These are phyloP conservation scores for Onychomys torridus DNA, from an alignment of 2,797 vertebrate species.

Conservation along the genomic window DNA sequence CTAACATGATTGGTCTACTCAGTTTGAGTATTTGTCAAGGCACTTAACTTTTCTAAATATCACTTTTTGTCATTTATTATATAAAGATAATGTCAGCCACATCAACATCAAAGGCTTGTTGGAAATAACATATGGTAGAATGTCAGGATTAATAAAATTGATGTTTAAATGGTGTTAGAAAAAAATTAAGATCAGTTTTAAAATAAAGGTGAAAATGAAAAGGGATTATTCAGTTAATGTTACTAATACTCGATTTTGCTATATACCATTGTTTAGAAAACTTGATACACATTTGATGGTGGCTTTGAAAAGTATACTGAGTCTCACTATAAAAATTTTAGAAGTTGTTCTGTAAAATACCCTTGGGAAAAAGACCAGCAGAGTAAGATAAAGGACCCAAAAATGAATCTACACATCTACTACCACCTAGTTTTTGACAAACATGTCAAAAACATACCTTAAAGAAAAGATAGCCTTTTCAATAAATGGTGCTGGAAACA, in stretches of 20 bases:
- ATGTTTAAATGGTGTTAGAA: slow-evolving; percentile 27
- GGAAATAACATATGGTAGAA: slow-evolving; percentile 3
- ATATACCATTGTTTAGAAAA: background rate
- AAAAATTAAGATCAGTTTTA: slow-evolving; percentile 30
- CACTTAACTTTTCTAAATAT: slow-evolving; percentile 24
- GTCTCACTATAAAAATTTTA: background rate
- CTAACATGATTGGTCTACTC: background rate
- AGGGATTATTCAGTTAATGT: slow-evolving; percentile 14
- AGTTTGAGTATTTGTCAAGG: background rate
- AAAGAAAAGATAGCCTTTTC: background rate
- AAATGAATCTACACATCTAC: background rate
- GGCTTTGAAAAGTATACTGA: background rate
- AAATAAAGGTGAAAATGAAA: slow-evolving; percentile 33
- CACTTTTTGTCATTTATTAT: slow-evolving; percentile 45
- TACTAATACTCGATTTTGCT: background rate
- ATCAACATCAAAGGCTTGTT: background rate
- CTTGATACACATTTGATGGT: background rate
- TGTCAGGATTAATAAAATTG: background rate
- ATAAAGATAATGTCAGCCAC: background rate
- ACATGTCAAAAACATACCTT: background rate
- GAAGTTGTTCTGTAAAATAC: background rate
- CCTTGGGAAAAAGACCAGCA: background rate
- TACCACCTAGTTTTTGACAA: background rate
- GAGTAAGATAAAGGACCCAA: background rate
- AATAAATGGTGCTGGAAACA: background rate